These are phyloP conservation scores for Epistrophe eligans DNA, from an alignment of 2,888 invertebrate genomes.

Conservation along the genomic window DNA sequence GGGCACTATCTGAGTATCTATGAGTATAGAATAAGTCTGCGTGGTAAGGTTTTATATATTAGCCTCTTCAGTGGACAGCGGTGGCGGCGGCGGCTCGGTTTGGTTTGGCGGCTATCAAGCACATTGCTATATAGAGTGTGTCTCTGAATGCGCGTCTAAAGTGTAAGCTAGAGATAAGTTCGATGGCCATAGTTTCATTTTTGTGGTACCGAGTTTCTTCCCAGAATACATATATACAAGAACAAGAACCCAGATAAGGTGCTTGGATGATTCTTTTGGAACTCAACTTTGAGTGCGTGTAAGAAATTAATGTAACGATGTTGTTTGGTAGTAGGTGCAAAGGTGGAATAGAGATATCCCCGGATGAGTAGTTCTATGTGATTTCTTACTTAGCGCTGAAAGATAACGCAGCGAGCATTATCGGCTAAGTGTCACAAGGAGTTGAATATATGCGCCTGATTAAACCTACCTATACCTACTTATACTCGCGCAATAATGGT, in stretches of 20 bases:
- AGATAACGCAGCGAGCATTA: conserved; percentile 61
- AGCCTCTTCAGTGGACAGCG: conserved; percentile 60
- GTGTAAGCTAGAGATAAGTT: conserved; percentile 71
- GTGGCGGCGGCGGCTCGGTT: not conserved
- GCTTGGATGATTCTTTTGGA: conserved; percentile 23
- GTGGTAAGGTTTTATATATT: conserved; percentile 37
- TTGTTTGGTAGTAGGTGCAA: conserved; percentile 57
- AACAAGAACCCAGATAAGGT: conserved; percentile 59
- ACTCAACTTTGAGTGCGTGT: conserved; percentile 59
- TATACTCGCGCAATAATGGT: not conserved
- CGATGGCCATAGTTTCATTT: conserved; percentile 61
- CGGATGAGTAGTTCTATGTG: conserved; percentile 62
- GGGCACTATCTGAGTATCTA: conserved; percentile 68
- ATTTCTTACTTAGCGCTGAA: conserved; percentile 65
- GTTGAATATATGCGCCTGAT: conserved; percentile 72
- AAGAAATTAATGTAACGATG: conserved; percentile 72
- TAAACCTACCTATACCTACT: not conserved
- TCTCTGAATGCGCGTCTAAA: conserved; percentile 64
- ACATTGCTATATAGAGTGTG: conserved; percentile 31
- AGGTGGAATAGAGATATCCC: conserved; percentile 29
- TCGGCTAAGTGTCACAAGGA: conserved; percentile 71
- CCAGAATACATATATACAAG: not conserved
- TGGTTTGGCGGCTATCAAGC: not conserved
- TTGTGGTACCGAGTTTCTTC: conserved; percentile 37
- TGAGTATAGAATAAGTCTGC: conserved; percentile 60